Percentiles rank a stretch among this genome's conserved stretches.
phyloP scores from a whole-genome alignment of 2,797 vertebrate genomes.

The Galagoides demidoff region DNA sequence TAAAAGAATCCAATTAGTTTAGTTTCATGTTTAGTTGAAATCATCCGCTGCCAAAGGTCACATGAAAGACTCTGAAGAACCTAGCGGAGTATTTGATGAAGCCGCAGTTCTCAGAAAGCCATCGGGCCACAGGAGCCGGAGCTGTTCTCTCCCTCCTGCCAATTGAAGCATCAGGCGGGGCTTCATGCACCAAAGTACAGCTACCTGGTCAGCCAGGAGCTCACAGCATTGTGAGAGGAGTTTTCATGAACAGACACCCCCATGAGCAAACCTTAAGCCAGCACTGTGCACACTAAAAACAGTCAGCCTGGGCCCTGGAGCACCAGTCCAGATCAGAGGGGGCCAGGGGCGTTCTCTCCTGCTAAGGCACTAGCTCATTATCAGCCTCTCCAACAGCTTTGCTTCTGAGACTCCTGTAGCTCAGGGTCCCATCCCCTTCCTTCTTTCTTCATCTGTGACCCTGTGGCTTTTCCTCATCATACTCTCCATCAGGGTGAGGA shows the following conservation, averaged over 20 bases:
- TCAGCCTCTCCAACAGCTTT: neutral
- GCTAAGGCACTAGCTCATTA: neutral
- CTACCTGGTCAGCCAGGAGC: neutral
- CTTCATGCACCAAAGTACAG: neutral
- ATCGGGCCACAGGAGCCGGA: neutral
- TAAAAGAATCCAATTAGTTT: slow-evolving; percentile 52
- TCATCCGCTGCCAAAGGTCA: slow-evolving; percentile 53
- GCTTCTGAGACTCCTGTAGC: neutral
- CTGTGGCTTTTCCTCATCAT: neutral
- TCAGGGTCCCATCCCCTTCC: neutral
- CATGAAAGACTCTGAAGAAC: slow-evolving; percentile 58
- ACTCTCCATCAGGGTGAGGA: neutral
- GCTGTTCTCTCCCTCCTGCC: neutral
- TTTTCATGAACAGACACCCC: neutral
- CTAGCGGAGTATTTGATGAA: neutral
- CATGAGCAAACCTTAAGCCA: neutral
- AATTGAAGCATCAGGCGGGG: neutral
- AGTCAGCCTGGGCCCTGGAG: neutral
- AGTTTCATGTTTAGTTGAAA: slow-evolving; percentile 52
- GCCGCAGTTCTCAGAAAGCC: neutral
- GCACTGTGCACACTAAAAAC: neutral
- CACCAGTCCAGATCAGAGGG: neutral
- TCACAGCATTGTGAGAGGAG: neutral
- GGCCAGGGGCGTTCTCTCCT: neutral
- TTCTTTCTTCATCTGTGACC: neutral